Evolutionary conservation across 1,140 invertebrate genomes (phyloP), one percentile per base, ranked within the genome.

Genomic region (Spodoptera frugiperda): DNA sequence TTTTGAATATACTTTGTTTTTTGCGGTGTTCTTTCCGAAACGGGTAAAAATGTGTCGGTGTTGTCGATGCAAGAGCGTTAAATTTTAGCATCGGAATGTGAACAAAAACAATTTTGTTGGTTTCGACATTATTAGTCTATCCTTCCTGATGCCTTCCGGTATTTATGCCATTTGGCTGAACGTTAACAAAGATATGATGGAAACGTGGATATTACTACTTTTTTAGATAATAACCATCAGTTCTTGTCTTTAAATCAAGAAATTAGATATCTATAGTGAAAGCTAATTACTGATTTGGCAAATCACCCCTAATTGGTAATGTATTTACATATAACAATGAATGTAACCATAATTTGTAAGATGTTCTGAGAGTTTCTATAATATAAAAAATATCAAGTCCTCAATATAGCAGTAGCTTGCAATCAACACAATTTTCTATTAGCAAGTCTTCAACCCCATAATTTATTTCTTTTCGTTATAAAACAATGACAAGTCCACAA

Each of bases 71-170:
- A 61, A 68, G 53, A 63, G 59, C 61, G 48, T 55, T 51, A 59
- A 74, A 61, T 74, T 33, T 49, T 67, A 14, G 55, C 25, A 25
- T 44, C 63, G 79, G 81, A 88, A 86, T 89, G 84, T 81, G 78
- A 71, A 77, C 82, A 90, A 91, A 90, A 91, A 89, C 57, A 39
- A 61, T 78, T 75, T 78, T 78, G 78, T 70, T 61, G 77, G 70
- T 83, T 84, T 84, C 82, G 74, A 21, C 49, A 49, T 73, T 75
- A 83, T 80, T 82, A 86, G 85, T 83, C 78, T 53, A 83, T 59
- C 82, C 72, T 87, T 88, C 84, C 87, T 84, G 83, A 76, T 83
- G 67, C 78, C 84, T 91, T 89, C 88, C 90, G 86, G 80, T 82
- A 81, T 82, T 73, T 21, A 53, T 59, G 72, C 25, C 72, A 39